Evolutionary conservation across 2,888 invertebrate species (phyloP).

Genomic region (Lymantria dispar): DNA sequence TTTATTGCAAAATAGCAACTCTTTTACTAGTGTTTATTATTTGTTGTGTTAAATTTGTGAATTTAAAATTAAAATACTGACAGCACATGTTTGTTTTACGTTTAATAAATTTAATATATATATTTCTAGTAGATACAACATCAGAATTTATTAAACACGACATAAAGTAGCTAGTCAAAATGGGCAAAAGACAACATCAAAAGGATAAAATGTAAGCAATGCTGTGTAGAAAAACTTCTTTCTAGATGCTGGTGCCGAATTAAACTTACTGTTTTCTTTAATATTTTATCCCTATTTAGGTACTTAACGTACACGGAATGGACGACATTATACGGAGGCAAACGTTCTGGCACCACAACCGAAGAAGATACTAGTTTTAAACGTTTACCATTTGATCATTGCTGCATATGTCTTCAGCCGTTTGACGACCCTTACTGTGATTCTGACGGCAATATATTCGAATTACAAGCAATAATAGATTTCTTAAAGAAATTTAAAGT

Average conservation of each 20-base stretch:
- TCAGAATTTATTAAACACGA: too few species aligned
- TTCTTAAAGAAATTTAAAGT: slow-evolving; percentile 95
- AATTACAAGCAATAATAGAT: slow-evolving; percentile 92
- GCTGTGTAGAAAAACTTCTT: background rate
- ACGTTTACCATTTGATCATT: slow-evolving; percentile 95
- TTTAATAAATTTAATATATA: too few species aligned
- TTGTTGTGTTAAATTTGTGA: too few species aligned
- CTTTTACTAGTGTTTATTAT: too few species aligned
- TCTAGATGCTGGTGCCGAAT: background rate
- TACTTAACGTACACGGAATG: slow-evolving; percentile 94
- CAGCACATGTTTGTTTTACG: too few species aligned
- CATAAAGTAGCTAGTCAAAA: slow-evolving; percentile 64
- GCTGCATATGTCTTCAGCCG: slow-evolving; percentile 94
- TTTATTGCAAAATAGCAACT: too few species aligned
- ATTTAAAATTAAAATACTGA: too few species aligned
- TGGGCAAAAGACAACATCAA: slow-evolving; percentile 97
- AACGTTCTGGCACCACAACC: slow-evolving; percentile 86
- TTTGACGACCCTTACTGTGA: slow-evolving; percentile 97
- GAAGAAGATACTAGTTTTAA: slow-evolving; percentile 92
- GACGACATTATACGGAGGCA: slow-evolving; percentile 95
- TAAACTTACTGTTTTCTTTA: background rate
- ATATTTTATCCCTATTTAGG: slow-evolving; percentile 65
- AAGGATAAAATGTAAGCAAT: slow-evolving; percentile 93
- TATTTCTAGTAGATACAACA: too few species aligned
- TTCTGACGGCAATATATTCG: slow-evolving; percentile 95